Evolutionary conservation across 2,888 invertebrate species (phyloP).

Genomic region (Luffia ferchaultella): DNA sequence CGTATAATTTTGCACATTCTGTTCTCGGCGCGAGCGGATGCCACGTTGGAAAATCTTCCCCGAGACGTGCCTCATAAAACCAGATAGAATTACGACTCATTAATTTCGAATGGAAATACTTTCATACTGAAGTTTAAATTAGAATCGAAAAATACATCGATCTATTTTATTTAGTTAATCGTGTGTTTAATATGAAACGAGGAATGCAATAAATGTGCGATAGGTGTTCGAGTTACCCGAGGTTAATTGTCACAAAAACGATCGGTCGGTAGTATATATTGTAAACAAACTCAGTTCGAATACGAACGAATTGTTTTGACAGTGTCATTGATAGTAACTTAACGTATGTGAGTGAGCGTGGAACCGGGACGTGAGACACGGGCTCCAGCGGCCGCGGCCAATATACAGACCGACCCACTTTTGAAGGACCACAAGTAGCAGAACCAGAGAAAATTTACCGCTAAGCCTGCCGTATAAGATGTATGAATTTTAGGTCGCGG

Average conservation of each 20-base stretch:
- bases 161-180: no score
- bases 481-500: slow-evolving; percentile 65
- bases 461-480: slow-evolving; percentile 64
- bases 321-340: no score
- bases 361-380: slow-evolving; percentile 30
- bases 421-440: slow-evolving; percentile 64
- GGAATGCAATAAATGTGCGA: no score
- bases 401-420: slow-evolving; percentile 65
- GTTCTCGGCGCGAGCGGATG: not conserved
- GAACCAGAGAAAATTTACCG: slow-evolving; percentile 64
- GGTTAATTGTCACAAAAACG: no score
- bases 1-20: not conserved
- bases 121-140: no score
- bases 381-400: slow-evolving; percentile 58
- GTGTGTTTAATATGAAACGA: no score
- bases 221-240: no score
- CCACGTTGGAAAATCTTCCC: not conserved
- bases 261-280: no score
- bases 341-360: slow-evolving; percentile 1
- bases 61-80: not conserved
- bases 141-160: no score
- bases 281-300: no score
- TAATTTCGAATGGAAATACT: not conserved
- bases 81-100: not conserved
- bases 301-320: no score